Base-by-base conservation (phyloP, 2,113 vertebrate species). In the Boleophthalmus pectinirostris region DNA sequence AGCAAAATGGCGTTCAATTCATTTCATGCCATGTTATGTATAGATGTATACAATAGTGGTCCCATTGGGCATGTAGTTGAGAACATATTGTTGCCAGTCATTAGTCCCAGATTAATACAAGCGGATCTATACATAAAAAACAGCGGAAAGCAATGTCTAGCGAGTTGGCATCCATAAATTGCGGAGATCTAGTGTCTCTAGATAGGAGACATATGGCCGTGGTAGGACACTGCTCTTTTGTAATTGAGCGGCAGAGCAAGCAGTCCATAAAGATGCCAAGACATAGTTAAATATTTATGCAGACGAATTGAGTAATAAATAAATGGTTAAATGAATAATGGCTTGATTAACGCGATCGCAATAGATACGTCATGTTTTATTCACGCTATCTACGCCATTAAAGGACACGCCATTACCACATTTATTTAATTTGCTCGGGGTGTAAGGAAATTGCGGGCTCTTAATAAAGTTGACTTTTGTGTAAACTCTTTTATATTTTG, bases 281-380 rank as follows among this genome's bases (percentile, higher is more conserved):
- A 93, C 93, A 92, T 91, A 80, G 87, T 94, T 93, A 94, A 94
- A 94, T 94, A 94, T 94, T 94, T 93, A 94, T 94, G 92, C 84
- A 91, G 91, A 93, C 87, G 90, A 93, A 94, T 92, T 90, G 91
- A 92, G 91, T 89, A 92, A 92, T 93, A 92, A 93, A 94, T 93
- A 91, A 93, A 93, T 90, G 91, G 90, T 91, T 91, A 90, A 91
- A 92, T 94, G 91, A 94, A 82, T 91, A 91, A 94, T 94, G 95
- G 91, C 81, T 92, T 89, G 85, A 87, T 83, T 94, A 96, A 96
- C 94, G 94, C 93, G 94, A 94, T 96, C 93, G 95, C 95, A 96
- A 96, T 93, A 95, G 95, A 96, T 95, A 94, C 95, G 91, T 86
- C 78, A 92, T 93, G 90, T 91, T 92, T 91, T 92, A 92, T 90